A percentile compares a stretch with the other conserved stretches of the same genome.
phyloP scores from a whole-genome alignment of 2,888 invertebrate species.

The Hydropsyche betteni region DNA sequence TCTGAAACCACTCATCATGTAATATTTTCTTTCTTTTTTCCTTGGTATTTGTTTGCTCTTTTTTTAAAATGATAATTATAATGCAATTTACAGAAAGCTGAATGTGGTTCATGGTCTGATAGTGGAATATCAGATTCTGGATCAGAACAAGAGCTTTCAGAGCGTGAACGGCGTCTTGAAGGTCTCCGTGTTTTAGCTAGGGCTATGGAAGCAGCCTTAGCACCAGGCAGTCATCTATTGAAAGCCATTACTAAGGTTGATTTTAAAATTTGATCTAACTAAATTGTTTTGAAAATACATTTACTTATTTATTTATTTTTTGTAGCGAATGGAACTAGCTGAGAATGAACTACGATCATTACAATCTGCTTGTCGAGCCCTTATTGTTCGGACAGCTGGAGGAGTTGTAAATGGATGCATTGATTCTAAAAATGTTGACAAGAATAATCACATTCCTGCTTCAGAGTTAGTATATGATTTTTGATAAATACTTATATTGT shows the following conservation, averaged over 20 bases:
- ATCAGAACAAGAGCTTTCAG: constrained; percentile 74
- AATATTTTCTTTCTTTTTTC: neutral
- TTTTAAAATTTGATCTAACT: neutral
- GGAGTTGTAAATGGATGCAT: constrained; percentile 38
- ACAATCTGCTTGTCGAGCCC: constrained; percentile 73
- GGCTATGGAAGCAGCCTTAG: constrained; percentile 71
- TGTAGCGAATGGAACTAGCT: constrained; percentile 71
- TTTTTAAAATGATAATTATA: neutral
- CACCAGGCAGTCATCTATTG: constrained; percentile 74
- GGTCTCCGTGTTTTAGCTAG: constrained; percentile 73
- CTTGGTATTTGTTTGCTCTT: neutral
- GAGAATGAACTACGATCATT: constrained; percentile 73
- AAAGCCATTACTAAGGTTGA: constrained; percentile 67
- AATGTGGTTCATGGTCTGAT: constrained; percentile 72
- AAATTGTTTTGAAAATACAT: neutral
- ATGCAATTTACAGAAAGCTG: constrained; percentile 51
- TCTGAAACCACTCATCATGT: constrained; percentile 60
- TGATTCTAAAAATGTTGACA: neutral
- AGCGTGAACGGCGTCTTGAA: constrained; percentile 73
- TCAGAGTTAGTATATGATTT: neutral
- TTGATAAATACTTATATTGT: neutral
- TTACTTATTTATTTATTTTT: constrained; percentile 27
- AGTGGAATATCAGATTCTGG: constrained; percentile 80
- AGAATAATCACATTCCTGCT: constrained; percentile 2
- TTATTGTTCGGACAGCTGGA: constrained; percentile 61